Conservation (phyloP, 2,888 invertebrate species). For the Cheiracanthium punctorium region DNA sequence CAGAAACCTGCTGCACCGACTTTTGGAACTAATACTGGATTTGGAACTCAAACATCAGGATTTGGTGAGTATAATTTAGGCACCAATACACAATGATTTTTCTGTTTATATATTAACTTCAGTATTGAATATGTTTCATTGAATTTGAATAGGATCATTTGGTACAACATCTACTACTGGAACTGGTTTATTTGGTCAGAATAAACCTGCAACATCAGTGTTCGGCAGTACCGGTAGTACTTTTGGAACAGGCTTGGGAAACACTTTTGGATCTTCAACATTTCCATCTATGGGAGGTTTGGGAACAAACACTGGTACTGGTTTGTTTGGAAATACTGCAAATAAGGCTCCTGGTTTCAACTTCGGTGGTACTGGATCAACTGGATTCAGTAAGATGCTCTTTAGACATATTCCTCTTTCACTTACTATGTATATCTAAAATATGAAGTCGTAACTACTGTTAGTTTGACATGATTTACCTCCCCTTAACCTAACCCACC, state of each 20-base stretch:
- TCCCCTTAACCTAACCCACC: too few species aligned
- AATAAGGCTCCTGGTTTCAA: slow-evolving; percentile 76
- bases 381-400: slow-evolving; percentile 53
- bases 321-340: slow-evolving; percentile 79
- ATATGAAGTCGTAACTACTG: too few species aligned
- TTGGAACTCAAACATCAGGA: slow-evolving; percentile 75
- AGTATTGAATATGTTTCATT: too few species aligned
- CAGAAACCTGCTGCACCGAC: slow-evolving; percentile 75
- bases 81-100: too few species aligned
- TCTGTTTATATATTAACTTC: too few species aligned
- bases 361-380: slow-evolving; percentile 46
- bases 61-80: slow-evolving; percentile 75
- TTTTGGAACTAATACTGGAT: slow-evolving; percentile 53
- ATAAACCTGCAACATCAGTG: slow-evolving; percentile 77
- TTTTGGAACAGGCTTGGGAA: slow-evolving; percentile 63
- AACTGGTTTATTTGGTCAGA: slow-evolving; percentile 77
- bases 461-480: too few species aligned
- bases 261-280: slow-evolving; percentile 75
- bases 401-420: too few species aligned
- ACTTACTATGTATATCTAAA: too few species aligned
- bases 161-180: slow-evolving; percentile 56
- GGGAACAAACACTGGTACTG: slow-evolving; percentile 77
- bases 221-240: slow-evolving; percentile 76
- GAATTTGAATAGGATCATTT: slow-evolving; percentile 40
- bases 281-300: slow-evolving; percentile 80